phyloP scores from a whole-genome alignment of 2,797 vertebrate species.

The Gephyroberyx darwinii region DNA sequence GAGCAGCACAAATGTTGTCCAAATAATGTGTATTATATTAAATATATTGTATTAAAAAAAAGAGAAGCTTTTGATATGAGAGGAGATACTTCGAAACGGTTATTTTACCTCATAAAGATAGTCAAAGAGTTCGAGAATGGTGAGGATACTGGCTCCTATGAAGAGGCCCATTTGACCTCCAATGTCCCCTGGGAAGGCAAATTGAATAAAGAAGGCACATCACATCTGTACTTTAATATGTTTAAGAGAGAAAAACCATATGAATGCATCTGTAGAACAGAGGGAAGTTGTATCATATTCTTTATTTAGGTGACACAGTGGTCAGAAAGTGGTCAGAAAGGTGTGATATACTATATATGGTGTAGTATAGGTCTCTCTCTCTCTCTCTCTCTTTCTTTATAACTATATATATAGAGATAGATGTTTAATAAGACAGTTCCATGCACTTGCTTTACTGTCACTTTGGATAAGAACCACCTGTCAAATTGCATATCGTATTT shows the following conservation, averaged over 20 bases:
- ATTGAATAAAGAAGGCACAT: background rate
- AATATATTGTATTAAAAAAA: background rate
- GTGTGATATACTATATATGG: slow-evolving; percentile 21
- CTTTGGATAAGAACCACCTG: slow-evolving; percentile 52
- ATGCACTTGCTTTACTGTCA: slow-evolving; percentile 52
- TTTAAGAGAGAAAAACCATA: background rate
- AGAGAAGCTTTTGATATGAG: background rate
- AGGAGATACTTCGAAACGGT: background rate
- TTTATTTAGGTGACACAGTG: background rate
- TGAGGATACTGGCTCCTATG: slow-evolving; percentile 98
- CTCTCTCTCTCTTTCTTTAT: too few species aligned
- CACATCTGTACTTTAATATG: background rate
- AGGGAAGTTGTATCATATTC: background rate
- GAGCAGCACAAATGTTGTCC: too few species aligned
- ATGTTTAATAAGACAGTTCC: slow-evolving; percentile 49
- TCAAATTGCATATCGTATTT: slow-evolving; percentile 37
- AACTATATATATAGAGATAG: slow-evolving; percentile 10
- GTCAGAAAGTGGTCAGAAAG: slow-evolving; percentile 20
- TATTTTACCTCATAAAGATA: slow-evolving; percentile 94
- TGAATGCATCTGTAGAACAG: background rate
- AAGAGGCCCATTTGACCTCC: slow-evolving; percentile 99
- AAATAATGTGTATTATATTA: background rate
- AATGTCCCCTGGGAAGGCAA: slow-evolving; percentile 88
- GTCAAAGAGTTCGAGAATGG: slow-evolving; percentile 96
- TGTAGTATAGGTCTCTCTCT: background rate